Evolutionary conservation across 2,888 invertebrate genomes (phyloP).

Genomic region (Taphrorychus bicolor): DNA sequence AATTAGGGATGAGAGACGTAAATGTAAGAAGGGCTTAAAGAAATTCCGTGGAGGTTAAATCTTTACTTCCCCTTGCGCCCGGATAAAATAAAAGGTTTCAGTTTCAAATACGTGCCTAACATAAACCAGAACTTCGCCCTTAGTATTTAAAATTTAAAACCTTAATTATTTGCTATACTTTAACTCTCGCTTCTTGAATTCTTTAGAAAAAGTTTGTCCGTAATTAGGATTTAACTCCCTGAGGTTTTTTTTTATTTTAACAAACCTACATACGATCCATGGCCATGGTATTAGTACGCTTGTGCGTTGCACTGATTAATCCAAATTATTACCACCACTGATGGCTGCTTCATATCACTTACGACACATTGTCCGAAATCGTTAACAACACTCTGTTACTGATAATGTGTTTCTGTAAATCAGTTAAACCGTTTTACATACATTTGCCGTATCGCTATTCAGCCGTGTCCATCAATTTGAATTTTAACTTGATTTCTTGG

Average conservation of each 20-base stretch:
- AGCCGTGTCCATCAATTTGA: slow-evolving; percentile 6
- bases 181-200: slow-evolving; percentile 15
- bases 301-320: background rate
- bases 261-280: background rate
- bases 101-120: slow-evolving; percentile 15
- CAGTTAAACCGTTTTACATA: slow-evolving; percentile 26
- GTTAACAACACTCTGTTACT: slow-evolving; percentile 30
- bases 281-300: background rate
- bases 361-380: slow-evolving; percentile 40
- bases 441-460: slow-evolving; percentile 4
- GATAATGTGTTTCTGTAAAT: slow-evolving; percentile 30
- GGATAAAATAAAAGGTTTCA: slow-evolving; percentile 26
- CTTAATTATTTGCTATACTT: slow-evolving; percentile 23
- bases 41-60: slow-evolving; percentile 27
- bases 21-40: slow-evolving; percentile 25
- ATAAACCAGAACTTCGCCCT: slow-evolving; percentile 16
- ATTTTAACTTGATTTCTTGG: slow-evolving; percentile 5
- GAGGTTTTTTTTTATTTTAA: background rate
- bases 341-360: slow-evolving; percentile 43
- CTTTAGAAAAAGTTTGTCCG: slow-evolving; percentile 21
- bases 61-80: slow-evolving; percentile 10
- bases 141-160: slow-evolving; percentile 29
- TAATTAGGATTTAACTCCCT: slow-evolving; percentile 17
- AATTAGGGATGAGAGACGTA: slow-evolving; percentile 32
- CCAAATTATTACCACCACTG: slow-evolving; percentile 30